These are phyloP conservation scores for Mormyrus proboscirostris DNA, from an alignment of 2,797 vertebrate genomes.

Conservation along the genomic window DNA sequence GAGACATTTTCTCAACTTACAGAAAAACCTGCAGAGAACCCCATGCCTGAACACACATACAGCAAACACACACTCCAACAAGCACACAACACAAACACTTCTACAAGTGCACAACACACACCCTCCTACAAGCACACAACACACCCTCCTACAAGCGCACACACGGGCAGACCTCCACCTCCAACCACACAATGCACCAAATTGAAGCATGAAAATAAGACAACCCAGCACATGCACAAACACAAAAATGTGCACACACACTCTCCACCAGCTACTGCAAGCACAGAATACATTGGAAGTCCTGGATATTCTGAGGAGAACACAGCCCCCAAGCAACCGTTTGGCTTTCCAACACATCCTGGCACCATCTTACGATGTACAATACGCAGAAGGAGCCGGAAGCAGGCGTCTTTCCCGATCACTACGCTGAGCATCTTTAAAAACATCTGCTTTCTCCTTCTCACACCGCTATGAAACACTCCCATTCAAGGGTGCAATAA, in stretches of 20 bases:
- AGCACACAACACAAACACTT: background rate
- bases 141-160: background rate
- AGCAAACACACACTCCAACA: background rate
- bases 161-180: background rate
- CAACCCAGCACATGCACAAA: background rate
- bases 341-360: background rate
- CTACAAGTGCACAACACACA: too few relatives aligned
- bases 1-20: background rate
- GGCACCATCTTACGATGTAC: background rate
- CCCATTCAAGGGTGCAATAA: background rate
- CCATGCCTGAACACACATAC: background rate
- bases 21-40: background rate
- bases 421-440: background rate
- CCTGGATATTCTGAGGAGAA: slow-evolving; percentile 6
- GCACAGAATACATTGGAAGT: background rate
- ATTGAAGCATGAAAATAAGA: background rate
- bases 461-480: background rate
- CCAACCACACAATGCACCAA: background rate
- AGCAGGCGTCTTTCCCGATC: background rate
- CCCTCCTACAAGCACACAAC: too few relatives aligned
- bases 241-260: background rate
- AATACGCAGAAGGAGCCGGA: background rate
- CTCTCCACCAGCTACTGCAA: background rate
- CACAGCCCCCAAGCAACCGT: slow-evolving; percentile 27
- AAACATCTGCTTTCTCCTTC: background rate